Base-by-base conservation (phyloP, 2,888 invertebrate genomes). In the Sesia apiformis region DNA sequence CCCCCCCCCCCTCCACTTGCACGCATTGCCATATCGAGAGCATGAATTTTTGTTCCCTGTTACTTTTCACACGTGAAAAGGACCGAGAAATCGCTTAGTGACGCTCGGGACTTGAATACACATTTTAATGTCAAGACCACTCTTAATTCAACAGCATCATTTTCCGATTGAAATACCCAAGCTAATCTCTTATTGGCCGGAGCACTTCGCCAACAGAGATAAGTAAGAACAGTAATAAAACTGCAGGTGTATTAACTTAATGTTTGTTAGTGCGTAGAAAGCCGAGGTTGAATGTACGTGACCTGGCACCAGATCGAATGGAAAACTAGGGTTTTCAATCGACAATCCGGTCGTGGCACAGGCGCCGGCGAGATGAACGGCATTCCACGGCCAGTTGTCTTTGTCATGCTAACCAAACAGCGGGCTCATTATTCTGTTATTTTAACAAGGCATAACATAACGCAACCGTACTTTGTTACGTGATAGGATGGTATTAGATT, bases 381-480 rank as follows among this genome's bases (percentile, higher is more conserved):
- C 84, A 85, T 85, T 84, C 85, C 82, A 61, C 63, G 60, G 58
- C 61, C 63, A 66, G 68, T 63, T 69, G 69, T 72, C 81, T 79
- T 86, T 87, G 87, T 87, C 81, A 84, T 84, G 85, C 78, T 81
- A 87, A 86, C 77, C 80, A 84, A 84, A 84, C 81, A 83, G 70
- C 68, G 70, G 71, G 66, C 74, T 82, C 80, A 81, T 82, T 85
- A 85, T 84, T 79, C 82, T 80, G 84, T 78, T 84, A 87, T 86
- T 86, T 87, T 86, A 87, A 87, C 80, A 77, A 82, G 74, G 72
- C 84, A 75, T 80, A 72, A 67, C 84, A 75, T 80, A 72, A 67
- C 72, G 68, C 66, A 69, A 69, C 67, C 64, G 62, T 59, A 52
- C 38, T 39, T 39, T 40, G 52, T 52, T 40, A 7, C 52, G 6